Conservation (phyloP, 2,113 vertebrate species). For the Oceanodroma tethys region DNA sequence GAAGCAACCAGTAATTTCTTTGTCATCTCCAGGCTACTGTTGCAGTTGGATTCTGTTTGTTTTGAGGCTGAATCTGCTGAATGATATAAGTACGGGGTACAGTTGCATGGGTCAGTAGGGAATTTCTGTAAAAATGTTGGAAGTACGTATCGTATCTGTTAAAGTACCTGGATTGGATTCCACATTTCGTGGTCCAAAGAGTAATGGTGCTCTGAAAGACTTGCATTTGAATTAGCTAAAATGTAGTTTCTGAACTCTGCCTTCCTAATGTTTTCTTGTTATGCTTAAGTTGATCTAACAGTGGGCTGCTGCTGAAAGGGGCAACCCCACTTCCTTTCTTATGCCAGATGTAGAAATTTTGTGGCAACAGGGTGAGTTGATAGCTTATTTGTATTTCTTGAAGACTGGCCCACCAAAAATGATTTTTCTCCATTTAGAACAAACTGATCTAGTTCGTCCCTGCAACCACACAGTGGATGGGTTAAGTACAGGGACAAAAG, state of each 20-base stretch:
- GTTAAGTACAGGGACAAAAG: background rate
- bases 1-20: background rate
- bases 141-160: background rate
- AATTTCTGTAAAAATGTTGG: background rate
- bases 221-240: background rate
- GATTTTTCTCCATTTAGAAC: background rate
- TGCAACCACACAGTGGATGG: background rate
- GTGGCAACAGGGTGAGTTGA: background rate
- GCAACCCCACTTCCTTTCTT: background rate
- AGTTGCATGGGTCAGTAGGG: background rate
- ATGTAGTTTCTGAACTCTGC: background rate
- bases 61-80: background rate
- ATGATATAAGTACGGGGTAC: background rate
- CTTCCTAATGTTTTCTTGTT: background rate
- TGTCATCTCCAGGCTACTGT: background rate
- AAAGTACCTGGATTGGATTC: background rate
- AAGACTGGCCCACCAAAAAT: background rate
- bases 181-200: background rate
- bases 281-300: background rate
- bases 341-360: background rate
- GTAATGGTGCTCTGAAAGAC: background rate
- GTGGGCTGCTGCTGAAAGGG: background rate
- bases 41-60: background rate
- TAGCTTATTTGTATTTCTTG: background rate
- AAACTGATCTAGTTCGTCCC: background rate